Conservation (phyloP, 2,888 invertebrate genomes). For the Philhelius pedissequus region DNA sequence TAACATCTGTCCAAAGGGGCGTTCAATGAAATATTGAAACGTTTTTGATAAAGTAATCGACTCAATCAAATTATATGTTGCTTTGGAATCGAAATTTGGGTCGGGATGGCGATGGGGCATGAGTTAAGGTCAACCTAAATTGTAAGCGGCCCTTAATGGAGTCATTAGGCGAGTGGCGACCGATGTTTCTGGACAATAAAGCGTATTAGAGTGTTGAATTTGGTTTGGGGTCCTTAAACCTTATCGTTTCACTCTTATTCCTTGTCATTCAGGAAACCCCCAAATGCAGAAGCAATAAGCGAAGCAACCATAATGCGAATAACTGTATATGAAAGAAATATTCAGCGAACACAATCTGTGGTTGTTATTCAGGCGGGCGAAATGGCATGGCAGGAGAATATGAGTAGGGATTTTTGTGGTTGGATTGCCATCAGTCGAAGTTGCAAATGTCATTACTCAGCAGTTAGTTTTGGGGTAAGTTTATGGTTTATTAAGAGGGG, state of each 20-base stretch:
- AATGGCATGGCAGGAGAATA: not conserved
- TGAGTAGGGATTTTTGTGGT: slow-evolving; percentile 36
- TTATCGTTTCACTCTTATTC: not conserved
- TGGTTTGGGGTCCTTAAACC: not conserved
- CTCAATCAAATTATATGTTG: slow-evolving; percentile 56
- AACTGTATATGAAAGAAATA: slow-evolving; percentile 29
- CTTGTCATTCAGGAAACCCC: not conserved
- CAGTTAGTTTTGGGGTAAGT: slow-evolving; percentile 60
- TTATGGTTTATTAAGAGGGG: slow-evolving; percentile 42
- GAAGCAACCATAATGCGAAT: slow-evolving; percentile 39
- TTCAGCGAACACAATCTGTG: slow-evolving; percentile 10
- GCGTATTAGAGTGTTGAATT: slow-evolving; percentile 30
- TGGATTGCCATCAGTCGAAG: slow-evolving; percentile 2
- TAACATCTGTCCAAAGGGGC: slow-evolving; percentile 33
- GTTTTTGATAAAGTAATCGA: slow-evolving; percentile 64
- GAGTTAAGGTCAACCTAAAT: slow-evolving; percentile 13
- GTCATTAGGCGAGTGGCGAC: slow-evolving; percentile 57
- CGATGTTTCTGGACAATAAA: slow-evolving; percentile 58
- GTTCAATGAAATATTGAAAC: slow-evolving; percentile 56
- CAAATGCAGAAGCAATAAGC: not conserved
- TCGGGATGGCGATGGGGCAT: not conserved
- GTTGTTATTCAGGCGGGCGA: not conserved
- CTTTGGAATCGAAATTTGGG: not conserved
- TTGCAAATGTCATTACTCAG: slow-evolving; percentile 64
- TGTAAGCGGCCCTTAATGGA: slow-evolving; percentile 41